Percentiles rank a stretch among this genome's conserved stretches.
These are phyloP conservation scores for Galagoides demidoff DNA, from an alignment of 2,797 vertebrate species.

Conservation along the genomic window DNA sequence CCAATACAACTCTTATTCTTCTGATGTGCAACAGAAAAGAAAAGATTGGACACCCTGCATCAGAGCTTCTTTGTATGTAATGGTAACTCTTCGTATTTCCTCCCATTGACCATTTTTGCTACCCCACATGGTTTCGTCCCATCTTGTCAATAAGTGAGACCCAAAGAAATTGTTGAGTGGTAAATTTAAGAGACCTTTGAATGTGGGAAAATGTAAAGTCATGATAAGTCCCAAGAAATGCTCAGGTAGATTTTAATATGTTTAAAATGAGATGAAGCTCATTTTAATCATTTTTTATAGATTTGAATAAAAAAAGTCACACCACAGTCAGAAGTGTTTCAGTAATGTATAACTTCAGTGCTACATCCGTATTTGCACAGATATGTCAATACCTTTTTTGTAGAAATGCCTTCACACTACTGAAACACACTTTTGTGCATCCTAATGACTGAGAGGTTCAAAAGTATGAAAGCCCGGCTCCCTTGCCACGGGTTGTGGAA, in stretches of 20 bases:
- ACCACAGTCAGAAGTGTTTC: not conserved
- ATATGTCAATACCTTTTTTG: not conserved
- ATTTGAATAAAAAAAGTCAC: not conserved
- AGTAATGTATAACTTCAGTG: not conserved
- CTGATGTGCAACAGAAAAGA: too few relatives aligned
- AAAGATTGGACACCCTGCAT: too few relatives aligned
- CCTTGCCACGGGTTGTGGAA: not conserved
- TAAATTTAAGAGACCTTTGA: too few relatives aligned
- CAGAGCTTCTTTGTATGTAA: not conserved
- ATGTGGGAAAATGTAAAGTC: not conserved
- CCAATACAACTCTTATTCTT: too few relatives aligned
- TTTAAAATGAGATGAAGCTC: conserved; percentile 25
- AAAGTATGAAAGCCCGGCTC: not conserved
- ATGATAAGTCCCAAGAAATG: not conserved
- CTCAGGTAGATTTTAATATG: conserved; percentile 8
- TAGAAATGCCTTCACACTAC: not conserved
- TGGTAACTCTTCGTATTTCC: not conserved
- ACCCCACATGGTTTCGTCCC: not conserved
- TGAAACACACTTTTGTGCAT: not conserved
- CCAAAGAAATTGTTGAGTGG: not conserved
- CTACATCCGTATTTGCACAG: not conserved
- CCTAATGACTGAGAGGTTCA: not conserved
- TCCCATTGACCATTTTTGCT: not conserved
- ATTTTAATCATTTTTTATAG: conserved; percentile 12
- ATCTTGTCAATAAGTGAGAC: not conserved